These are phyloP conservation scores for Musca vetustissima DNA, from an alignment of 1,140 invertebrate species.

Conservation along the genomic window DNA sequence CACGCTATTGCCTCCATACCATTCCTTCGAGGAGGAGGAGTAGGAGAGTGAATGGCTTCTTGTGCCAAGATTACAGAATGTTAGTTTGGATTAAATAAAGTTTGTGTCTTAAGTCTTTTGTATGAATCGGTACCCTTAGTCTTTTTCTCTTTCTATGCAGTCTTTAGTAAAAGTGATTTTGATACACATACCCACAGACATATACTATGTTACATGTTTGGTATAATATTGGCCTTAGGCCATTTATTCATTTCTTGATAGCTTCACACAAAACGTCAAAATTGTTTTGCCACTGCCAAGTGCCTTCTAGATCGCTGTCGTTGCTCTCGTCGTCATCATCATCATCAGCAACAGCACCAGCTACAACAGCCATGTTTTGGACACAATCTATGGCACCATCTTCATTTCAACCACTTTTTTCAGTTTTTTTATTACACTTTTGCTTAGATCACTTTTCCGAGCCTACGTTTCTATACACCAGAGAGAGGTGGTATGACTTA, in stretches of 20 bases:
- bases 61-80: no score
- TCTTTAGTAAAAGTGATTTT: no score
- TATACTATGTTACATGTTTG: no score
- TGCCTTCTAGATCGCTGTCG: background rate
- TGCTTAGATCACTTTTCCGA: background rate
- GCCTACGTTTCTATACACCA: no score
- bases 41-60: no score
- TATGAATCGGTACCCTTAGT: no score
- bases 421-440: constrained; percentile 19
- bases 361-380: background rate
- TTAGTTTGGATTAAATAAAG: no score
- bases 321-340: background rate
- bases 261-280: background rate
- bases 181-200: no score
- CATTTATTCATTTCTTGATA: background rate
- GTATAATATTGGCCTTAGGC: constrained; percentile 10
- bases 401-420: background rate
- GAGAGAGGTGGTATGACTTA: background rate
- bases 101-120: no score
- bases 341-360: background rate
- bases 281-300: no score
- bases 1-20: constrained; percentile 5
- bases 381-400: constrained; percentile 1
- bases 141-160: no score
- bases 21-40: background rate